phyloP scores from a whole-genome alignment of 2,113 vertebrate species.

The Rhagologus leucostigma region DNA sequence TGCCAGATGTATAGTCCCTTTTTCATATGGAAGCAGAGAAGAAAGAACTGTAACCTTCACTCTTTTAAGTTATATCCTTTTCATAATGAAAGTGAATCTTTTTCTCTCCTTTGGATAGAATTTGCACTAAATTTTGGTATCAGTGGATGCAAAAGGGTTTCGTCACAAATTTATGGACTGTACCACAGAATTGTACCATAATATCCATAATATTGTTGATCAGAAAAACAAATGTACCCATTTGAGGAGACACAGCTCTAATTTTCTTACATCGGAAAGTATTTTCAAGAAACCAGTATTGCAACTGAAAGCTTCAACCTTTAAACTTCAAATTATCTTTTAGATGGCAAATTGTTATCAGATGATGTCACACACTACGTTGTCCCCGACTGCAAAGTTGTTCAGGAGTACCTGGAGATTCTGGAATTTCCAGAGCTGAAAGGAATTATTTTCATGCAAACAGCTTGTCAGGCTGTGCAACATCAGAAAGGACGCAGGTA shows the following conservation, averaged over 20 bases:
- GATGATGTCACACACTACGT: conserved; percentile 91
- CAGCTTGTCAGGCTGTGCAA: conserved; percentile 87
- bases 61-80: background rate
- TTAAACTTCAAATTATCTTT: conserved; percentile 32
- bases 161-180: background rate
- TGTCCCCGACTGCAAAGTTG: conserved; percentile 87
- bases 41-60: background rate
- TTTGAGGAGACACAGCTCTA: background rate
- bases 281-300: background rate
- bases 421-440: conserved; percentile 88
- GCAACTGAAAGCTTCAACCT: background rate
- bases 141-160: background rate
- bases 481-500: conserved; percentile 92
- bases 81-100: background rate
- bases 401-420: conserved; percentile 90
- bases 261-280: background rate
- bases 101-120: background rate
- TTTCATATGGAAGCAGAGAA: background rate
- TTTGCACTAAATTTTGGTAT: background rate
- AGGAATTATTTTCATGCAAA: conserved; percentile 92
- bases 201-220: background rate
- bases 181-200: background rate
- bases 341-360: conserved; percentile 86
- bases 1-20: background rate
- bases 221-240: background rate